Evolutionary conservation across 1,140 invertebrate genomes (phyloP).

Genomic region (Drosophila bocqueti): DNA sequence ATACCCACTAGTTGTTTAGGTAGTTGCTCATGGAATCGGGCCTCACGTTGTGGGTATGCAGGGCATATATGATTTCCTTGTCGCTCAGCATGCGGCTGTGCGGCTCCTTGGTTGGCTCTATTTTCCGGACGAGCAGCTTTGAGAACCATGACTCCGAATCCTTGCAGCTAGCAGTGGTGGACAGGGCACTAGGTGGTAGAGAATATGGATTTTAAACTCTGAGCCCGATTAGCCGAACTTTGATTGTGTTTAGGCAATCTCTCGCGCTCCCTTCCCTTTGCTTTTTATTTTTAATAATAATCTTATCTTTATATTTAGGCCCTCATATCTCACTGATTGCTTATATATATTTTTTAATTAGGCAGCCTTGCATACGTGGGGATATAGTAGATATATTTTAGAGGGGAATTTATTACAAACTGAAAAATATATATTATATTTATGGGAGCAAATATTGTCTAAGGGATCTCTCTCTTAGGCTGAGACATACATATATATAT

Average conservation of each 20-base stretch:
- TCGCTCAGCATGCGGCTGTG: constrained; percentile 97
- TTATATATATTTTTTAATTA: constrained; percentile 10
- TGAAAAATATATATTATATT: background rate
- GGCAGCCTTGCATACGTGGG: background rate
- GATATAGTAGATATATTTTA: background rate
- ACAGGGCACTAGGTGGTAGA: constrained; percentile 42
- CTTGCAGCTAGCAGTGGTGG: constrained; percentile 59
- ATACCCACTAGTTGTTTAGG: constrained; percentile 95
- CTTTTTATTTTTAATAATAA: background rate
- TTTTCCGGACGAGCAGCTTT: constrained; percentile 94
- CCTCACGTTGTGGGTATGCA: constrained; percentile 97
- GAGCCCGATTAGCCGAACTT: background rate
- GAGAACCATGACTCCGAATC: constrained; percentile 93
- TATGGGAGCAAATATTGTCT: no score
- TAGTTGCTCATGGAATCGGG: constrained; percentile 94
- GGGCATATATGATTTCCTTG: constrained; percentile 96
- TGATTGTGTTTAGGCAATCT: constrained; percentile 4
- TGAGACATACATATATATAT: background rate
- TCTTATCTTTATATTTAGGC: constrained; percentile 13
- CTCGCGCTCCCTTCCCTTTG: background rate
- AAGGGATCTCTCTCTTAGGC: background rate
- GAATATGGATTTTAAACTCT: constrained; percentile 2
- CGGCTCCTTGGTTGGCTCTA: constrained; percentile 97
- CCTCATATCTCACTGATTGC: background rate
- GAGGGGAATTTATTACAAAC: background rate